These are phyloP conservation scores for Drosophila eugracilis DNA, from an alignment of 1,140 invertebrate genomes.

Conservation along the genomic window DNA sequence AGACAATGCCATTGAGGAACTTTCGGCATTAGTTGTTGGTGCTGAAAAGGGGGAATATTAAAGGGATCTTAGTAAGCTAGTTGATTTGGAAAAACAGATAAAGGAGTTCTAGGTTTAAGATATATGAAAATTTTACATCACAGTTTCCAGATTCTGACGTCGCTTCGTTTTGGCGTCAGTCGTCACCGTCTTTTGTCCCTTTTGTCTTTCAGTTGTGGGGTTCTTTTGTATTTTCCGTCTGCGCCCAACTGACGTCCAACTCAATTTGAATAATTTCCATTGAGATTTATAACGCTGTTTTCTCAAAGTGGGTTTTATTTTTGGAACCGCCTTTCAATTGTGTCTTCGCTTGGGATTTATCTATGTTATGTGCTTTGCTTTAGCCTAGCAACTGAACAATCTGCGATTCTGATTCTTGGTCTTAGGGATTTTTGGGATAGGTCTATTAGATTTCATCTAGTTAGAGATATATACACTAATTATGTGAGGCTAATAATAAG, in stretches of 20 bases:
- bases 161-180: neutral
- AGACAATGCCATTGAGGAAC: slow-evolving; percentile 93
- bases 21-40: slow-evolving; percentile 81
- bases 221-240: slow-evolving; percentile 38
- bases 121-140: slow-evolving; percentile 1
- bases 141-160: slow-evolving; percentile 1
- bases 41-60: slow-evolving; percentile 32
- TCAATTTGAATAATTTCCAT: slow-evolving; percentile 78
- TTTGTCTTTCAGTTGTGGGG: slow-evolving; percentile 11
- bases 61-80: neutral
- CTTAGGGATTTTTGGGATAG: slow-evolving; percentile 26
- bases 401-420: neutral
- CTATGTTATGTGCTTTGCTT: slow-evolving; percentile 15
- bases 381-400: slow-evolving; percentile 41
- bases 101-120: slow-evolving; percentile 2
- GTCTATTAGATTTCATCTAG: slow-evolving; percentile 1
- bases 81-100: neutral
- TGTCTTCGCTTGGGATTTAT: slow-evolving; percentile 1
- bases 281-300: slow-evolving; percentile 71
- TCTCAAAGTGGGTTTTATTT: slow-evolving; percentile 64
- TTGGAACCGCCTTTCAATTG: slow-evolving; percentile 68
- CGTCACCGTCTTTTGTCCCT: slow-evolving; percentile 17
- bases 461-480: too few species aligned
- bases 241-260: slow-evolving; percentile 9
- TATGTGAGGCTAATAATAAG: neutral